Evolutionary conservation across 2,888 invertebrate species (phyloP), one percentile per base, ranked within the genome.

Genomic region (Theretra japonica): DNA sequence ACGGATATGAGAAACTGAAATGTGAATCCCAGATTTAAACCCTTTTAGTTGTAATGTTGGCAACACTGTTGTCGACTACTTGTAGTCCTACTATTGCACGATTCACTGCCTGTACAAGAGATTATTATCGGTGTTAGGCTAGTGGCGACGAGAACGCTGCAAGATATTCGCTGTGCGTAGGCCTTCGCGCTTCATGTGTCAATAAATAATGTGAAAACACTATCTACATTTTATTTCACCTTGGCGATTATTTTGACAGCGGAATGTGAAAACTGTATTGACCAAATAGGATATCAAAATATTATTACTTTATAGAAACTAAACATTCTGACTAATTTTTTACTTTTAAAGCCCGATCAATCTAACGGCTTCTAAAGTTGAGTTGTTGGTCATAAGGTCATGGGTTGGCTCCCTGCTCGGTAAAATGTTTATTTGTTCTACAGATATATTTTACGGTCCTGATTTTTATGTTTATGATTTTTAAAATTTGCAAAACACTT

Each of bases 161-260:
- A 82, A 79, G 79, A 82, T 76, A 81, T 80, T 86, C 84, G 85
- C 84, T 86, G 82, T 86, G 83, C 83, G 88, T 91, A 89, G 90
- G 83, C 83, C 86, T 87, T 87, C 82, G 89, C 86, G 92, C 92
- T 93, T 93, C 88, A 89, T 90, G 91, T 92, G 91, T 93, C 92
- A 92, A 90, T 93, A 93, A 93, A 93, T 72, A 80, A 90, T 89
- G 87, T 91, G 89, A 84, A 90, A 90, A 90, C 79, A 79, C 82
- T 75, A 71, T 8, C 8, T 75, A 70, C 69, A 65, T 77, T 79
- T 82, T 76, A 71, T 73, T 78, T 78, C 28, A 30, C 23, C 17
- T 58, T 28, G 65, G 3, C 28, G n/a, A 17, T 65, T 75, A 76
- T 71, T 74, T 72, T 41, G 41, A 15, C 2, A 2, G 2, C 41